phyloP scores from a whole-genome alignment of 2,888 invertebrate species.

The Meiosimyza decipiens region DNA sequence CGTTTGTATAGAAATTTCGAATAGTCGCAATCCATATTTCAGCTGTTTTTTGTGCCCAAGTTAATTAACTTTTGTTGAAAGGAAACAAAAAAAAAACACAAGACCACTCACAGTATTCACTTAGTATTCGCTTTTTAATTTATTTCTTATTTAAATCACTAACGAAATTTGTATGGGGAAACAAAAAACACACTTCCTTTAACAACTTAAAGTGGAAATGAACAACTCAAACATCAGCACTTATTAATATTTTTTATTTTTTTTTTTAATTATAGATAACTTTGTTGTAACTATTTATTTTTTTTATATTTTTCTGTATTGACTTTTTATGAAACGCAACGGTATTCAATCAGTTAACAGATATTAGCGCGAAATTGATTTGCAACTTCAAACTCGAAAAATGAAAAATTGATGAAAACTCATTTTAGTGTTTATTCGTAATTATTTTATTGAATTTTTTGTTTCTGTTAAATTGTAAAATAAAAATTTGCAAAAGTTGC shows the following conservation, averaged over 20 bases:
- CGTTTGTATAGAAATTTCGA: constrained; percentile 52
- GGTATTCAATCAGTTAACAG: no score
- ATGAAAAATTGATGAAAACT: no score
- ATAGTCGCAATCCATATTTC: constrained; percentile 49
- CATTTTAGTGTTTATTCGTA: no score
- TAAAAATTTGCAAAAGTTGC: no score
- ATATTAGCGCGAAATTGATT: no score
- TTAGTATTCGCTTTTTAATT: constrained; percentile 5
- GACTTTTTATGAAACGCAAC: background rate
- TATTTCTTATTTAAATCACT: constrained; percentile 10
- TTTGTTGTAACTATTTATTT: background rate
- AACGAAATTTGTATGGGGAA: background rate
- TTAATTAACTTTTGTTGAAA: constrained; percentile 22
- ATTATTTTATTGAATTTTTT: no score
- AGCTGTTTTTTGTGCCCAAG: constrained; percentile 7
- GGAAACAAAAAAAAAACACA: background rate
- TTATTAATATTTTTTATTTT: background rate
- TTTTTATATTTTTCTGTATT: background rate
- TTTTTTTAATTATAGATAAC: background rate
- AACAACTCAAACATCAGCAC: no score
- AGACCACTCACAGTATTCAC: background rate
- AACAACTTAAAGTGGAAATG: background rate
- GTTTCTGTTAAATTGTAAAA: no score
- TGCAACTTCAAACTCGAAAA: no score
- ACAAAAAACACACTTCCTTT: background rate